Evolutionary conservation across 2,888 invertebrate genomes (phyloP).

Genomic region (Hirudinaria manillensis): DNA sequence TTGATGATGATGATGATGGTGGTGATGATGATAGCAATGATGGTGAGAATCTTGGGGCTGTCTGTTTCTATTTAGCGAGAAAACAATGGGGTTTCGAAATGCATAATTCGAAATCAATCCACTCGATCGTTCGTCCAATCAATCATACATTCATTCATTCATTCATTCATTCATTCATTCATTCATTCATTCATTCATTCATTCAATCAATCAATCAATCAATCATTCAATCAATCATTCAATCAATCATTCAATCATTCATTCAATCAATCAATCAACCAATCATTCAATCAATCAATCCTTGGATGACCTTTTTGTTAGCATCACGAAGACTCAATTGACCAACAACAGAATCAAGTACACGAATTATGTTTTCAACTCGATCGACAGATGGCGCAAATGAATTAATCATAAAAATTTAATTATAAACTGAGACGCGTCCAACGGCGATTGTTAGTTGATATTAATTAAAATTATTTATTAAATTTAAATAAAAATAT

Average conservation of each 20-base stretch:
- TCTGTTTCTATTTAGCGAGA: too few relatives aligned
- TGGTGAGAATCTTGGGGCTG: too few relatives aligned
- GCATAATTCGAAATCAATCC: not conserved
- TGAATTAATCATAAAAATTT: too few relatives aligned
- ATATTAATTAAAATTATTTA: too few relatives aligned
- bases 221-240: not conserved
- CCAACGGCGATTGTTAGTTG: too few relatives aligned
- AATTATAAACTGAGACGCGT: too few relatives aligned
- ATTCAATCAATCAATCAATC: not conserved
- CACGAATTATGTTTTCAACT: too few relatives aligned
- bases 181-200: not conserved
- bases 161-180: not conserved
- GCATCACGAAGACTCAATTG: too few relatives aligned
- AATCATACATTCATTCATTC: not conserved
- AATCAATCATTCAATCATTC: not conserved
- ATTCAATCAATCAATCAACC: not conserved
- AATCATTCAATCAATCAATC: not conserved
- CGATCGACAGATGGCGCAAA: too few relatives aligned
- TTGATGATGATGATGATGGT: conserved; percentile 4
- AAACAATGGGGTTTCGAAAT: too few relatives aligned
- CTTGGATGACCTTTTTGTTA: not conserved
- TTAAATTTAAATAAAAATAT: too few relatives aligned
- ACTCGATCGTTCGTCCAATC: not conserved
- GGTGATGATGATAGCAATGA: not conserved
- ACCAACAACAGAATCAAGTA: too few relatives aligned